phyloP scores from a whole-genome alignment of 2,797 vertebrate genomes.

The Psittacula derbiana region DNA sequence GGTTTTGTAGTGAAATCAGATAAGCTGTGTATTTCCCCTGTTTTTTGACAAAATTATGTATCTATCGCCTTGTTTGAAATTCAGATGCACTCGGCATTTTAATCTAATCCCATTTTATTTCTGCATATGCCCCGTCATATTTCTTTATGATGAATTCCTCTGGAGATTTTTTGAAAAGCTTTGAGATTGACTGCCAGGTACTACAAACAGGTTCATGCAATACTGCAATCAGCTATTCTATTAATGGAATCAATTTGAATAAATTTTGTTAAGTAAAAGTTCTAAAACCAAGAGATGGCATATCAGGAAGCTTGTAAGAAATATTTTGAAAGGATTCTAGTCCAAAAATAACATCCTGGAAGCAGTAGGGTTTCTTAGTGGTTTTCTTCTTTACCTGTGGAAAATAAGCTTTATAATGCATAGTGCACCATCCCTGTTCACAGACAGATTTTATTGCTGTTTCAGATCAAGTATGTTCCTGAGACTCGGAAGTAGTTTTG shows the following conservation, averaged over 20 bases:
- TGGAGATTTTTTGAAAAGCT: slow-evolving; percentile 25
- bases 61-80: background rate
- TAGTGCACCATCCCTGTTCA: background rate
- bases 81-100: background rate
- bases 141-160: slow-evolving; percentile 40
- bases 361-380: background rate
- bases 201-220: slow-evolving; percentile 46
- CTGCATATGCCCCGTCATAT: background rate
- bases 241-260: slow-evolving; percentile 54
- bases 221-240: slow-evolving; percentile 41
- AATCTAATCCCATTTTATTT: slow-evolving; percentile 28
- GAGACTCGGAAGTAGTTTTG: background rate
- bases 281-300: background rate
- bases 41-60: background rate
- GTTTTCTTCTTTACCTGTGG: background rate
- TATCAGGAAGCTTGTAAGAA: background rate
- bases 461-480: background rate
- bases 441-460: background rate
- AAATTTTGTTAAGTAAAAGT: slow-evolving; percentile 12
- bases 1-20: background rate
- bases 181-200: slow-evolving; percentile 44
- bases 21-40: background rate
- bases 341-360: background rate
- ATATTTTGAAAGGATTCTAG: background rate
- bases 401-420: background rate